Evolutionary conservation across 2,797 vertebrate genomes (phyloP), one percentile per base, ranked within the genome.

Genomic region (Alosa sapidissima): DNA sequence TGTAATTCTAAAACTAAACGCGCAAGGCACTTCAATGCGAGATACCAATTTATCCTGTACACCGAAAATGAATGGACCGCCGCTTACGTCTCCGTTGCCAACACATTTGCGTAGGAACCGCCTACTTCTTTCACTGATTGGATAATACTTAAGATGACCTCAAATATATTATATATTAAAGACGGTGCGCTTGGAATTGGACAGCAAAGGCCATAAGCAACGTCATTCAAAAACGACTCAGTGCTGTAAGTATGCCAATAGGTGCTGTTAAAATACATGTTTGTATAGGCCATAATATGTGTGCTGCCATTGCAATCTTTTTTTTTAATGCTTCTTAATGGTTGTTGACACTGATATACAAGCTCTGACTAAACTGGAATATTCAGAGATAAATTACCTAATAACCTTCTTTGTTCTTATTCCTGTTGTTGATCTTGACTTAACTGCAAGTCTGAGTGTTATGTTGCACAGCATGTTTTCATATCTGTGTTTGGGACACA

Each of bases 51-150:
- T 86, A n/a, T 84, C 62, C 21, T 60, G 83, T 81, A 65, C 54
- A 62, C 68, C 54, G 90, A 90, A 91, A 92, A 94, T 94, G 95
- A 96, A 95, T 95, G 94, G 93, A 95, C 93, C 92, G 90, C 93
- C 92, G 90, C 92, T 92, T 72, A 88, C 91, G 92, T 94, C 92
- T 93, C 94, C 91, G 93, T 88, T 92, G 93, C 93, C 94, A 95
- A 94, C 90, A 92, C 87, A 93, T 94, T 94, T 89, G 90, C 94
- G 93, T 94, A 88, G 81, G 82, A 5, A 0, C 87, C 91, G 88
- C 93, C 94, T 65, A 82, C 85, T n/a, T 33, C 58, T n/a, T 58
- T 6, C 62, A 14, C 3, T 19, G 33, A 93, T 94, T 94, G 83
- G 94, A 55, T 2, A 0, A 49, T 1, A 6, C 45, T n/a, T 33